Evolutionary conservation across 2,888 invertebrate species (phyloP).

Genomic region (Ennomos erosarius): DNA sequence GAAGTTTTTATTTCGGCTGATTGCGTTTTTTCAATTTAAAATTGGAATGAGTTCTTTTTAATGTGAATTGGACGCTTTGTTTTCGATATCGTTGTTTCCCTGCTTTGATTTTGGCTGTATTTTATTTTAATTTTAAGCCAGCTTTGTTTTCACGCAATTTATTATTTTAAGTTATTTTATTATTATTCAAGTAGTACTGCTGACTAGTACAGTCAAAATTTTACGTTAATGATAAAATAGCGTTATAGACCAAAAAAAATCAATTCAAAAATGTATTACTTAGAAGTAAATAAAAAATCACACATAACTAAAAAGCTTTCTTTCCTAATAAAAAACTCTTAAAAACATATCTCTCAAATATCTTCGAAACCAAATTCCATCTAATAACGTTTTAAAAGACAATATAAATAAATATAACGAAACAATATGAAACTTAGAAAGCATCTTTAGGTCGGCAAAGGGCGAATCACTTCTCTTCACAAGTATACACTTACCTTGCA

Average conservation of each 20-base stretch:
- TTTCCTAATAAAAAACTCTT: no score
- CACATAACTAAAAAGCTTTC: no score
- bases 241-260: no score
- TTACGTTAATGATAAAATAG: no score
- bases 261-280: no score
- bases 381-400: slow-evolving; percentile 12
- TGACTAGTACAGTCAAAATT: no score
- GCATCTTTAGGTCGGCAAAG: slow-evolving; percentile 48
- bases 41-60: slow-evolving; percentile 38
- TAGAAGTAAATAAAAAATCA: no score
- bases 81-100: slow-evolving; percentile 17
- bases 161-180: no score
- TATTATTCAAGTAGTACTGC: not conserved
- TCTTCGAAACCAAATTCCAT: not conserved
- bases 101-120: slow-evolving; percentile 16
- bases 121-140: slow-evolving; percentile 13
- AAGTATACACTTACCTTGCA: slow-evolving; percentile 47
- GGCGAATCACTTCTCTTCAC: slow-evolving; percentile 48
- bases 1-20: slow-evolving; percentile 69
- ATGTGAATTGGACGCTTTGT: slow-evolving; percentile 33
- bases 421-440: slow-evolving; percentile 49
- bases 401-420: slow-evolving; percentile 28
- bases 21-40: slow-evolving; percentile 40
- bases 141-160: slow-evolving; percentile 4
- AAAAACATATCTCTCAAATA: not conserved